Conservation (phyloP, 2,888 invertebrate species). For the Galeopsomyia nigrocyanea region DNA sequence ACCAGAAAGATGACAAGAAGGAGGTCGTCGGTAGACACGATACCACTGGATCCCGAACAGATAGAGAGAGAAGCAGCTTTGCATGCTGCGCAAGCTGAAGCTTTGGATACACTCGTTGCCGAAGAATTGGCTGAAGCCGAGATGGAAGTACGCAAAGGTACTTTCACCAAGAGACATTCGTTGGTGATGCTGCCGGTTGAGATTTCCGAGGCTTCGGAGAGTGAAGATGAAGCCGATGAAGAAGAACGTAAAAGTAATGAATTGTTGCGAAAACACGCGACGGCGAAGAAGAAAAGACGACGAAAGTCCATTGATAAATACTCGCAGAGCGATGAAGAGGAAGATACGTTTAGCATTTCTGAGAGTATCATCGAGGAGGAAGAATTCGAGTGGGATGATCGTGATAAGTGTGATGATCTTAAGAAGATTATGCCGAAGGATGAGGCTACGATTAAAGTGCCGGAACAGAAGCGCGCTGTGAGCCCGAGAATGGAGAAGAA, state of each 20-base stretch:
- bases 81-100: constrained; percentile 64
- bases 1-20: constrained; percentile 63
- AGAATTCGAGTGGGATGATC: constrained; percentile 41
- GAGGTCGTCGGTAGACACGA: constrained; percentile 61
- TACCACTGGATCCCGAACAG: constrained; percentile 60
- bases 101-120: constrained; percentile 63
- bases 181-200: constrained; percentile 27
- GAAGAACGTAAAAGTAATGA: constrained; percentile 15
- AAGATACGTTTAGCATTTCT: constrained; percentile 29
- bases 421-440: constrained; percentile 2
- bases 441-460: neutral
- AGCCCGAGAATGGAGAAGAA: neutral
- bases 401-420: constrained; percentile 35
- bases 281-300: constrained; percentile 55
- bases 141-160: constrained; percentile 59
- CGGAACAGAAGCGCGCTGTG: neutral
- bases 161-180: constrained; percentile 51
- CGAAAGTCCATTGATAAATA: constrained; percentile 54
- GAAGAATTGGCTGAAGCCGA: constrained; percentile 66
- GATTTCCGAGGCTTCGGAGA: constrained; percentile 45
- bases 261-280: constrained; percentile 25
- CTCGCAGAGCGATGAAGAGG: constrained; percentile 37
- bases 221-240: constrained; percentile 46
- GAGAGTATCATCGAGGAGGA: constrained; percentile 42
- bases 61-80: constrained; percentile 60